Evolutionary conservation across 2,888 invertebrate species (phyloP), one percentile per base, ranked within the genome.

Genomic region (Ornithoptera priamus): DNA sequence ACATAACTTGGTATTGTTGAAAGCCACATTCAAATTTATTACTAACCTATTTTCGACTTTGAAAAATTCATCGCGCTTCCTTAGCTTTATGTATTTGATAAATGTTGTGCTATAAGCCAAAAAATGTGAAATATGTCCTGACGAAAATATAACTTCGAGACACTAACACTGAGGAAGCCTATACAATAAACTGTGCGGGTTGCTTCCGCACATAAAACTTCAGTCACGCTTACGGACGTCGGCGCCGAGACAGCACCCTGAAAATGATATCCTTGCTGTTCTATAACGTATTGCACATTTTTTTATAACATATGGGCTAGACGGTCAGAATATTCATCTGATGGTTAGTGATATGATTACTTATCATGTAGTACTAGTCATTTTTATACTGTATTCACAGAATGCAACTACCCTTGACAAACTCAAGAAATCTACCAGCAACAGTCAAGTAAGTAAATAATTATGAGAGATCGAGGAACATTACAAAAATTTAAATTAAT

Each of bases 201-300:
- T 77, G 77, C 78, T 83, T 82, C 81, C 81, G 79, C 78, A 83
- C 84, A 85, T 67, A 84, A 85, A 83, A 81, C 81, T 81, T 79
- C 80, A 81, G 80, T 77, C 81, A 80, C 78, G 76, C 75, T 73
- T 50, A 36, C 20, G 30, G 68, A 65, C 67, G 64, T 68, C 70
- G 69, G 69, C 73, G 74, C 70, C 72, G 68, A 70, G 68, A 71
- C 70, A 72, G 72, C 64, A 66, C 56, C 67, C 72, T 71, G 72
- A 67, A 73, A 72, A 75, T 69, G 72, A 71, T 63, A 22, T 24
- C 15, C 12, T 42, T 18, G 17, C 18, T 39, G 22, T 56, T 36
- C 17, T 20, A 22, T 62, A 20, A 61, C 22, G 15, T n/a, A 36
- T 36, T 65, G 46, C 53, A 50, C 15, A 50, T 50, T 50, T 17